Percentiles rank a stretch among this genome's conserved stretches.
These are phyloP conservation scores for Limnephilus marmoratus DNA, from an alignment of 2,888 invertebrate genomes.

Conservation along the genomic window DNA sequence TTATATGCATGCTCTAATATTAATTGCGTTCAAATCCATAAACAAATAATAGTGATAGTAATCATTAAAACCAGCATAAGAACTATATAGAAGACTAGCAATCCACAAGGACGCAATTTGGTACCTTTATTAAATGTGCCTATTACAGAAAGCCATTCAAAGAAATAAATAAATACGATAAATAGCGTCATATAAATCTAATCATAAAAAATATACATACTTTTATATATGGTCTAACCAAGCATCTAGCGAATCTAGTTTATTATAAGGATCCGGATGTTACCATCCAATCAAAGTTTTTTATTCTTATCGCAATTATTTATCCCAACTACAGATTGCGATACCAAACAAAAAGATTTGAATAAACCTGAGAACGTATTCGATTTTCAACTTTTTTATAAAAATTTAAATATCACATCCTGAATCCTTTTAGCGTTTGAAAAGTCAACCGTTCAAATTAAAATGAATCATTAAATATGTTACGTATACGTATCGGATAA, in stretches of 20 bases:
- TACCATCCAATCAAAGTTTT: not conserved
- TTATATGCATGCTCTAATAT: not conserved
- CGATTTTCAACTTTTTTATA: not conserved
- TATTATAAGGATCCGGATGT: not conserved
- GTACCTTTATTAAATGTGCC: not conserved
- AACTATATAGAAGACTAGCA: not conserved
- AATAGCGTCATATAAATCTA: not conserved
- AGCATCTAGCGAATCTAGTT: not conserved
- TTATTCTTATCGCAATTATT: not conserved
- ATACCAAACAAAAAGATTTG: not conserved
- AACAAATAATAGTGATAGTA: not conserved
- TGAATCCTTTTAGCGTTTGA: not conserved
- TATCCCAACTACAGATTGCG: not conserved
- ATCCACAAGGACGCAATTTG: not conserved
- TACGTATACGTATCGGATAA: not conserved
- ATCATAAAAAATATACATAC: not conserved
- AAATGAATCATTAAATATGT: not conserved
- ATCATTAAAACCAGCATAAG: not conserved
- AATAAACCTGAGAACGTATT: not conserved
- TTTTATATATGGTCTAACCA: not conserved
- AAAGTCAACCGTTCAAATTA: not conserved
- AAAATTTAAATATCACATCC: slow-evolving; percentile 2
- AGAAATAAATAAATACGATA: not conserved
- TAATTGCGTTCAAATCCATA: not conserved
- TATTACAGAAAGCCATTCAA: not conserved